These are phyloP conservation scores for Drymonia ruficornis DNA, from an alignment of 2,888 invertebrate species.

Conservation along the genomic window DNA sequence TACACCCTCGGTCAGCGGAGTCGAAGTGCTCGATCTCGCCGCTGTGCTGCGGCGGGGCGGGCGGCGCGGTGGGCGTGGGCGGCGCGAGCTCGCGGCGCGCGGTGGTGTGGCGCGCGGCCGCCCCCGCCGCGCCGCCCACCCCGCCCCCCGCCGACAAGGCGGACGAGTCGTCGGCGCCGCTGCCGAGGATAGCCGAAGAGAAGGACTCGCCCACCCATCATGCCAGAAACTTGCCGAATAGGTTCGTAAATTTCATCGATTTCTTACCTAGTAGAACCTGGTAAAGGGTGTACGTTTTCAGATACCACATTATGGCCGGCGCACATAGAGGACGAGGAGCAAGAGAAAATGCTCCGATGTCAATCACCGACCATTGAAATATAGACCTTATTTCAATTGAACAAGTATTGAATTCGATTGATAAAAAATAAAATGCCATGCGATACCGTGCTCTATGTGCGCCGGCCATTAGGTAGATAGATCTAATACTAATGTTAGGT, in stretches of 20 bases:
- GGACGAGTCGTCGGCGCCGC: slow-evolving; percentile 78
- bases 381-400: no score
- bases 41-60: slow-evolving; percentile 86
- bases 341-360: no score
- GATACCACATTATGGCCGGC: no score
- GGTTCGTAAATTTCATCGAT: slow-evolving; percentile 40
- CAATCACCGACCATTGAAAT: no score
- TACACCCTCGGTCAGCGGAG: slow-evolving; percentile 96
- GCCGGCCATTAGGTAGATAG: no score
- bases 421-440: no score
- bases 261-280: no score
- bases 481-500: no score
- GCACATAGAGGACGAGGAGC: no score
- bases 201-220: slow-evolving; percentile 91
- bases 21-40: slow-evolving; percentile 94
- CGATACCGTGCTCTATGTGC: no score
- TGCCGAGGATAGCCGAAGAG: slow-evolving; percentile 95
- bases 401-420: no score
- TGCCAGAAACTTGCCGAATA: slow-evolving; percentile 57
- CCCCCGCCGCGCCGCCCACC: slow-evolving; percentile 67
- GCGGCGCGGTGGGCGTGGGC: slow-evolving; percentile 58
- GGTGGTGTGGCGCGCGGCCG: slow-evolving; percentile 59
- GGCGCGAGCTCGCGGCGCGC: slow-evolving; percentile 61
- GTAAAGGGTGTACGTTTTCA: no score
- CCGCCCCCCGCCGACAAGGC: slow-evolving; percentile 69